Base-by-base conservation (phyloP, 92 coral and sea anemone genomes). In the Chrysogorgia sp. region DNA sequence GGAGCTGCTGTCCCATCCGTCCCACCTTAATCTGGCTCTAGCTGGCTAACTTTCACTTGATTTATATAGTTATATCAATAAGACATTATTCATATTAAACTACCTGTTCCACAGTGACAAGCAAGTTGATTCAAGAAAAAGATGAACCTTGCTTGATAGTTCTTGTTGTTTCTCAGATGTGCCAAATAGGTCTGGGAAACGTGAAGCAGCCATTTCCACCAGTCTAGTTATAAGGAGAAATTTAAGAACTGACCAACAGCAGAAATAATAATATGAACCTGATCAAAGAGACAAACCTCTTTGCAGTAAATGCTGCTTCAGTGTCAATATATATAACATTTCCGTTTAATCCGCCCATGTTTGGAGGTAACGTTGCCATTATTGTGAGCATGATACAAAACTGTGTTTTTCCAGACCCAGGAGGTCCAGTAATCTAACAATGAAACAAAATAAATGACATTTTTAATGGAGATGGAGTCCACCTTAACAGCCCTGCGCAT, bases 401-500 rank as follows among this genome's bases (percentile, higher is more conserved):
- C 86, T 92, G 97, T 45, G 97, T 92, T 82, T 92, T 92, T 13
- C 97, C 97, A 80, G 92, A 90, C 7, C 97, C 97, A 37, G 97
- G 87, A 28, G 97, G 97, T 2, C 97, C 97, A 34, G 92, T 86
- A 45, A 92, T 84, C 97, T 92, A 20, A n/a, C 75, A 40, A 41
- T 40, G 5, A 57, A 49, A 19, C 53, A 47, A 47, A 47, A 47
- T 15, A 37, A 5, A 37, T 37, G 22, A 76, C 52, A 34, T 25
- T 59, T 6, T 4, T n/a, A n/a, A n/a, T n/a, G 31, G 15, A 26
- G 25, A 21, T 56, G 62, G 8, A 56, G 5, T 56, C 31, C 4
- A 4, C 4, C 8, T 15, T 21, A 8, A 9, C 17, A 4, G 25
- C 4, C 8, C 5, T 56, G 26, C 25, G 15, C 25, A 56, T 4